A percentile compares a stretch with the other conserved stretches of the same genome.
phyloP scores from a whole-genome alignment of 1,140 invertebrate genomes.

The Tribolium castaneum region DNA sequence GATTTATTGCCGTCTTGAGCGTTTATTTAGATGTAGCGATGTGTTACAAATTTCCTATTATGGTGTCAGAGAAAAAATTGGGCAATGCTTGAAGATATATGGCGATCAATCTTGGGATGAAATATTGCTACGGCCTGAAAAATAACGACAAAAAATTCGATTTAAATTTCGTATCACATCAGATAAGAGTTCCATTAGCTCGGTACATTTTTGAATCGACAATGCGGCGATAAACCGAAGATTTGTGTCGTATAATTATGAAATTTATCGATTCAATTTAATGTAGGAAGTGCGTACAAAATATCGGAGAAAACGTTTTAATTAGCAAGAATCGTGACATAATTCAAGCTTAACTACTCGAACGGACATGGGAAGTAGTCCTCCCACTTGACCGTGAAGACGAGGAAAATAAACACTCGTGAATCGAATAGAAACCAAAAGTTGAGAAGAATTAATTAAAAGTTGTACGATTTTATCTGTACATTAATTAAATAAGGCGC shows the following conservation, averaged over 20 bases:
- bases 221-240: not conserved
- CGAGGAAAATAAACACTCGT: not conserved
- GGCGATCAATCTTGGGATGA: slow-evolving; percentile 11
- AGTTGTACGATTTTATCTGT: slow-evolving; percentile 22
- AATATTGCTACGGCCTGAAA: slow-evolving; percentile 4
- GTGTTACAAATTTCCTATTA: not conserved
- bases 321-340: slow-evolving; percentile 27
- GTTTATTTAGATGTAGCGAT: not conserved
- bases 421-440: slow-evolving; percentile 2
- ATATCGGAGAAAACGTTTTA: slow-evolving; percentile 23
- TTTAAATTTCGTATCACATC: slow-evolving; percentile 33
- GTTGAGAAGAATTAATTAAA: slow-evolving; percentile 18
- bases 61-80: not conserved
- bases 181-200: slow-evolving; percentile 30
- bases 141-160: slow-evolving; percentile 27
- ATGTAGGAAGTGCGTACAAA: slow-evolving; percentile 26
- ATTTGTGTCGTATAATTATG: not conserved
- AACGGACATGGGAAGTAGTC: slow-evolving; percentile 29
- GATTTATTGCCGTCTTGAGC: no score
- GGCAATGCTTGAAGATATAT: slow-evolving; percentile 10
- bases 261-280: not conserved
- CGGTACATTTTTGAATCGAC: not conserved
- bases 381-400: slow-evolving; percentile 11
- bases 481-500: slow-evolving; percentile 33
- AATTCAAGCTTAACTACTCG: slow-evolving; percentile 30